Percentiles rank a stretch among this genome's conserved stretches.
Conservation (phyloP, 2,797 vertebrate genomes). For the Huso huso region DNA sequence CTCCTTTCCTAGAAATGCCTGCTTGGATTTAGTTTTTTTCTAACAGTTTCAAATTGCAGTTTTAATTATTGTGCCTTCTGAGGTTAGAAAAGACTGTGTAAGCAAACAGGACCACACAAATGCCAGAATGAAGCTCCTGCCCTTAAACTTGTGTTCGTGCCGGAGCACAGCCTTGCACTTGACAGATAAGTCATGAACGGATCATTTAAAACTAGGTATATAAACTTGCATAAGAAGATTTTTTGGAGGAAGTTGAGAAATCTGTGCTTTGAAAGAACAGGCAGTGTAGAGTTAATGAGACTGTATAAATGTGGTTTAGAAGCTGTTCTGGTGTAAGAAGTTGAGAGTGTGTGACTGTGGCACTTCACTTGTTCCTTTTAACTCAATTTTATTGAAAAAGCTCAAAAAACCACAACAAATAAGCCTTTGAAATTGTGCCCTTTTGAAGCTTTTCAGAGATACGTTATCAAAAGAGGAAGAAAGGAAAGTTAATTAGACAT, state of each 20-base stretch:
- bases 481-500: constrained; percentile 41
- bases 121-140: not conserved
- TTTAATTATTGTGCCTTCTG: constrained; percentile 18
- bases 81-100: not conserved
- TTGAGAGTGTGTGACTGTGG: constrained; percentile 16
- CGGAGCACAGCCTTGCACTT: not conserved
- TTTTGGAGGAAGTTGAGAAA: not conserved
- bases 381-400: constrained; percentile 38
- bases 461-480: constrained; percentile 18
- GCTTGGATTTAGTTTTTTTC: not conserved
- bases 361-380: constrained; percentile 31
- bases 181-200: not conserved
- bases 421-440: constrained; percentile 29
- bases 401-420: constrained; percentile 44
- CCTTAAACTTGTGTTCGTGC: not conserved
- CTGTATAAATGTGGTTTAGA: constrained; percentile 15
- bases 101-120: constrained; percentile 9
- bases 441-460: constrained; percentile 24
- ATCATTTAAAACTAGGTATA: not conserved
- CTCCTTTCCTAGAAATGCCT: not conserved
- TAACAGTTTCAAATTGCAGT: not conserved
- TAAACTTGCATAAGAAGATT: not conserved
- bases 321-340: not conserved
- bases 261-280: too few species aligned
- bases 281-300: not conserved